Conservation (phyloP, 2,888 invertebrate genomes). For the Athalia rosae region DNA sequence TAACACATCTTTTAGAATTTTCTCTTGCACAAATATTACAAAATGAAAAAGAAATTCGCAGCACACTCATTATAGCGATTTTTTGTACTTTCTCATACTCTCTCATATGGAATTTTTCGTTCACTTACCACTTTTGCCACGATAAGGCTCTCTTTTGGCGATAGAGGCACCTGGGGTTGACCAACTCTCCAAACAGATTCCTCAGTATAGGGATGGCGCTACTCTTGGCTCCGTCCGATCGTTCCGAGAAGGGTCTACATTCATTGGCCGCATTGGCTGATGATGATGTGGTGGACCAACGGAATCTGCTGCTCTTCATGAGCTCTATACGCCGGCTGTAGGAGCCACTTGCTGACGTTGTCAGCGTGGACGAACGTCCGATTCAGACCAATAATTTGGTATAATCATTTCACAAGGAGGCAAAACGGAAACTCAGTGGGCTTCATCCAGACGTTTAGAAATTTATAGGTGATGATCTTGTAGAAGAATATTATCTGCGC, state of each 20-base stretch:
- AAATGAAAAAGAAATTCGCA: too few species aligned
- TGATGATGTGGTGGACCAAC: background rate
- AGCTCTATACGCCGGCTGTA: too few species aligned
- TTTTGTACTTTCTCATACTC: too few species aligned
- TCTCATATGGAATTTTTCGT: too few species aligned
- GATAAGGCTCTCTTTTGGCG: background rate
- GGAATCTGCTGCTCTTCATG: constrained; percentile 28
- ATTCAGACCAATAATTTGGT: constrained; percentile 41
- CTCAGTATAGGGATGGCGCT: constrained; percentile 21
- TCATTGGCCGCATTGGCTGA: constrained; percentile 5
- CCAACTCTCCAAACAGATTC: background rate
- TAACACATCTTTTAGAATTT: too few species aligned
- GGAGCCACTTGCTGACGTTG: constrained; percentile 28
- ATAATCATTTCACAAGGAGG: constrained; percentile 44
- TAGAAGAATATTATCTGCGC: too few species aligned
- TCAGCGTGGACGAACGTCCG: constrained; percentile 39
- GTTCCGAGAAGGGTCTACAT: background rate
- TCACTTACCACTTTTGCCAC: background rate
- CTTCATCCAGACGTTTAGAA: constrained; percentile 44
- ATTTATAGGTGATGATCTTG: too few species aligned
- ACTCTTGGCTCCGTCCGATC: constrained; percentile 7
- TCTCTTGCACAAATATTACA: too few species aligned
- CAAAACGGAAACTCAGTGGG: constrained; percentile 24
- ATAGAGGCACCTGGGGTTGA: too few species aligned
- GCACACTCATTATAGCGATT: too few species aligned